Conservation (phyloP, 2,113 vertebrate species). For the Lanius ludovicianus region DNA sequence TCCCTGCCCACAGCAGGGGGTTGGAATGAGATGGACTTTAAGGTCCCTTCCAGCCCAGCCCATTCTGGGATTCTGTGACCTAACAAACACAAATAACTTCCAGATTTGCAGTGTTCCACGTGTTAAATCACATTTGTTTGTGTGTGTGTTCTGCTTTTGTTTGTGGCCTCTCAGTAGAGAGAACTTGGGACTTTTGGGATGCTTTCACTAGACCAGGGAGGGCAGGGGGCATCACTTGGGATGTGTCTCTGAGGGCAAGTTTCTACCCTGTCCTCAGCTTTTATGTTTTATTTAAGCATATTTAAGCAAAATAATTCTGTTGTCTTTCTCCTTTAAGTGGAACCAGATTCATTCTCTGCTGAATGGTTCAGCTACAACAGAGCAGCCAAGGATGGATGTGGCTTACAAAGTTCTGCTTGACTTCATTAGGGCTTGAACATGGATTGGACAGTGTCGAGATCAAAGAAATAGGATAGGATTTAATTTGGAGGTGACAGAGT, state of each 20-base stretch:
- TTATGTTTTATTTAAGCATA: neutral
- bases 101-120: neutral
- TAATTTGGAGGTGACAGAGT: neutral
- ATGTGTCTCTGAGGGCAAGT: neutral
- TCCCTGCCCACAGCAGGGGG: neutral
- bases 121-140: neutral
- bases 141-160: neutral
- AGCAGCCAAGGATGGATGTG: neutral
- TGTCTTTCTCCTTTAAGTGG: neutral
- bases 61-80: neutral
- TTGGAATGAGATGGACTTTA: fast-evolving
- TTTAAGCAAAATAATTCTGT: neutral
- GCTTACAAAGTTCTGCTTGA: neutral
- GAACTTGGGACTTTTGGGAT: neutral
- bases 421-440: neutral
- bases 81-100: neutral
- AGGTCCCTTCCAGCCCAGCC: neutral
- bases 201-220: neutral
- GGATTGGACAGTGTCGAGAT: neutral
- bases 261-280: neutral
- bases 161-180: neutral
- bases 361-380: neutral
- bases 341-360: neutral
- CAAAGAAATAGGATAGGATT: neutral
- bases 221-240: neutral